These are phyloP conservation scores for Enoplosus armatus DNA, from an alignment of 2,797 vertebrate species.

Conservation along the genomic window DNA sequence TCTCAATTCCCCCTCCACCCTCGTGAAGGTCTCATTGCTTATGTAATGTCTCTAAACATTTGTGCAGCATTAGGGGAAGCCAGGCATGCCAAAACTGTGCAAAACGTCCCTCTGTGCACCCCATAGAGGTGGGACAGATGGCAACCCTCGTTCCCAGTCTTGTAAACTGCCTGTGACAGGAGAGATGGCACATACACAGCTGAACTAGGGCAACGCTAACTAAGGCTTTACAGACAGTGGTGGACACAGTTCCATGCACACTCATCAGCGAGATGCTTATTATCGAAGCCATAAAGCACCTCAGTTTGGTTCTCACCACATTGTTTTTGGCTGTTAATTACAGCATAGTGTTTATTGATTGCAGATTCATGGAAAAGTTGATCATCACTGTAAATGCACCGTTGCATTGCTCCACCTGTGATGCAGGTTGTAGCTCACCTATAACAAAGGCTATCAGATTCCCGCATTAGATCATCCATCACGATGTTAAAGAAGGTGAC, in stretches of 20 bases:
- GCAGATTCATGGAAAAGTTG: constrained; percentile 16
- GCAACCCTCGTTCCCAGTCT: constrained; percentile 78
- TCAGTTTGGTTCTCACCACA: constrained; percentile 4
- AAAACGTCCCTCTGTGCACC: constrained; percentile 81
- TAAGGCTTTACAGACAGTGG: constrained; percentile 64
- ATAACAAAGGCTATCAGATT: constrained; percentile 63
- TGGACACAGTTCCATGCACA: constrained; percentile 62
- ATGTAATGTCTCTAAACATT: constrained; percentile 82
- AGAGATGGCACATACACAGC: constrained; percentile 67
- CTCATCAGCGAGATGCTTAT: constrained; percentile 52
- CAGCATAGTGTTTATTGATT: constrained; percentile 32
- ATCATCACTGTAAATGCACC: neutral
- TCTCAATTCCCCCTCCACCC: constrained; percentile 36
- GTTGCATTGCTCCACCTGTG: constrained; percentile 15
- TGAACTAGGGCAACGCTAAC: constrained; percentile 70
- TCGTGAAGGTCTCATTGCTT: constrained; percentile 71
- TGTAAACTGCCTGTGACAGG: constrained; percentile 81
- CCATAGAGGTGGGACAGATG: constrained; percentile 86
- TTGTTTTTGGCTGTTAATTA: constrained; percentile 56
- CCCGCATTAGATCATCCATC: constrained; percentile 69
- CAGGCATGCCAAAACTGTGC: constrained; percentile 81
- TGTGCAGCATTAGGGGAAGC: constrained; percentile 83
- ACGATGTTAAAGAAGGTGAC: constrained; percentile 80
- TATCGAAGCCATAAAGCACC: constrained; percentile 32
- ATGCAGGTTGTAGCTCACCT: constrained; percentile 36